These are phyloP conservation scores for Sparidentex hasta DNA, from an alignment of 2,797 vertebrate genomes.

Conservation along the genomic window DNA sequence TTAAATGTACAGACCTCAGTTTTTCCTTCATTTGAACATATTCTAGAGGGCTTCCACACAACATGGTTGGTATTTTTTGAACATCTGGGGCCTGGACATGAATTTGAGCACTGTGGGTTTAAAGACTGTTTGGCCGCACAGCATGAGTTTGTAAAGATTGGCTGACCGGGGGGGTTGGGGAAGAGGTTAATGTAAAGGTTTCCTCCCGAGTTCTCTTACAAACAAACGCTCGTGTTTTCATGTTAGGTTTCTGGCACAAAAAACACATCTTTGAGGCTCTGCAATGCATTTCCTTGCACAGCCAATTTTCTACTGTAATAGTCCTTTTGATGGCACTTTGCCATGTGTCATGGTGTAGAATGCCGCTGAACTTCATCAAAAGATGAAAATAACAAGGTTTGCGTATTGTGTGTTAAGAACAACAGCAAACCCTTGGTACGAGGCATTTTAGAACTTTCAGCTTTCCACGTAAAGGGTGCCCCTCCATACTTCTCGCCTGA, in stretches of 20 bases:
- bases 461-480: no score
- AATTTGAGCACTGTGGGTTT: neutral
- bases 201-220: neutral
- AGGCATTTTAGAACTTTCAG: no score
- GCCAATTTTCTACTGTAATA: neutral
- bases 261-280: no score
- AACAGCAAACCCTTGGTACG: no score
- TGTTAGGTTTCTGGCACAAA: neutral
- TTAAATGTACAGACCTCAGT: neutral
- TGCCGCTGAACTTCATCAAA: no score
- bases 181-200: conserved; percentile 4
- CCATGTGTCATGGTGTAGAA: neutral
- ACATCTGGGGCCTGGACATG: neutral
- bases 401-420: no score
- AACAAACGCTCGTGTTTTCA: neutral
- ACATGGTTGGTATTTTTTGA: neutral
- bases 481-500: no score
- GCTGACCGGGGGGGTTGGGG: neutral
- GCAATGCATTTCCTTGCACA: neutral
- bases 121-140: neutral
- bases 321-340: neutral
- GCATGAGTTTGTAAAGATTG: conserved; percentile 8
- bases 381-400: no score
- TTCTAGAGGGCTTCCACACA: neutral
- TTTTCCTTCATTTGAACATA: neutral